These are phyloP conservation scores for Cistogaster globosa DNA, from an alignment of 2,888 invertebrate genomes.

Conservation along the genomic window DNA sequence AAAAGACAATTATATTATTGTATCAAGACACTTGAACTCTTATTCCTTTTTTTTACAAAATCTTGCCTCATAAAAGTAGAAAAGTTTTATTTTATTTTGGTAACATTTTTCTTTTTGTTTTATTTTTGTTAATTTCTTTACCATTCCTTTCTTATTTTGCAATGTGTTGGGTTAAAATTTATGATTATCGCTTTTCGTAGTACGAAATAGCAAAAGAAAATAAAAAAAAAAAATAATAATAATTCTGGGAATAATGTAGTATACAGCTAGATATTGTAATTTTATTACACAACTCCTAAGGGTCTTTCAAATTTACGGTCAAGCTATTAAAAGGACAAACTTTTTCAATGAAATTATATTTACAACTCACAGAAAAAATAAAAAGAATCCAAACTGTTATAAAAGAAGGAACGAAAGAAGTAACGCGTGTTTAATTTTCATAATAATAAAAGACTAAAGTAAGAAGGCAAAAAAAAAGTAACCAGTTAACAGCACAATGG, in stretches of 20 bases:
- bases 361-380: conserved; percentile 45
- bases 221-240: conserved; percentile 31
- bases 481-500: conserved; percentile 58
- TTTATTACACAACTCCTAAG: conserved; percentile 70
- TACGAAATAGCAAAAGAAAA: conserved; percentile 24
- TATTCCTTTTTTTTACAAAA: conserved; percentile 17
- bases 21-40: conserved; percentile 47
- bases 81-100: conserved; percentile 64
- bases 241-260: conserved; percentile 24
- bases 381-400: background rate
- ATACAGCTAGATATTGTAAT: conserved; percentile 61
- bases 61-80: conserved; percentile 57
- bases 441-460: conserved; percentile 60
- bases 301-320: conserved; percentile 67
- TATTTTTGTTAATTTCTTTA: conserved; percentile 52
- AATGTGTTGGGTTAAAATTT: conserved; percentile 65
- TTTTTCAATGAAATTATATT: conserved; percentile 72
- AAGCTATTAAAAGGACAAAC: conserved; percentile 71
- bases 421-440: conserved; percentile 69
- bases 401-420: conserved; percentile 27
- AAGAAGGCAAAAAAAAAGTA: background rate
- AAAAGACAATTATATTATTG: conserved; percentile 67
- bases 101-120: conserved; percentile 38
- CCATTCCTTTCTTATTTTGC: conserved; percentile 27
- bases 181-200: conserved; percentile 69